These are phyloP conservation scores for Bolinopsis microptera DNA, from an alignment of 37 sponge, comb jelly and placozoan genomes.

Conservation along the genomic window DNA sequence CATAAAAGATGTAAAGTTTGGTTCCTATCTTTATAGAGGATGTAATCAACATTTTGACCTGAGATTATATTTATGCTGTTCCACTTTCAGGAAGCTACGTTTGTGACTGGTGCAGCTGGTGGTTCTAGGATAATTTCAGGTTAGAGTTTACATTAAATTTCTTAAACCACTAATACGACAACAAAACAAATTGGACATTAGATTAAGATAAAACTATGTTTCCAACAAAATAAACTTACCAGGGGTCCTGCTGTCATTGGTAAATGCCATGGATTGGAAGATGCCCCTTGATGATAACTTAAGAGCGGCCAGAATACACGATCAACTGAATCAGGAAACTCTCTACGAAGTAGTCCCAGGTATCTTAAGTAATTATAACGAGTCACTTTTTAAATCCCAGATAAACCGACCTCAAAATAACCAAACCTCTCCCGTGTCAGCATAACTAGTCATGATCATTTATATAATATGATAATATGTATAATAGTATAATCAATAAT, in stretches of 20 bases:
- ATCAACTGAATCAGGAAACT: neutral
- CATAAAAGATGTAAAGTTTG: too few species aligned
- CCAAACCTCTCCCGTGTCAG: too few species aligned
- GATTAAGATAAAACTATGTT: neutral
- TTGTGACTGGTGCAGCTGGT: constrained; percentile 36
- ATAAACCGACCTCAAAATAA: too few species aligned
- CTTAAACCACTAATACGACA: neutral
- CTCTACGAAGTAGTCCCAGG: neutral
- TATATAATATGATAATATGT: too few species aligned
- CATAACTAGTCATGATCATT: too few species aligned
- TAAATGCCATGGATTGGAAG: neutral
- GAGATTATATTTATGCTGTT: too few species aligned
- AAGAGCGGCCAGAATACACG: neutral
- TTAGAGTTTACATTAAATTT: neutral
- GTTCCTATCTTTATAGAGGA: too few species aligned
- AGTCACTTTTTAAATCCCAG: too few species aligned
- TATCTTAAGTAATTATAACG: too few species aligned
- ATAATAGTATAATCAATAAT: too few species aligned
- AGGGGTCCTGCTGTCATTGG: neutral
- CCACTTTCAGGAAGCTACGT: neutral
- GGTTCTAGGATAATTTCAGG: neutral
- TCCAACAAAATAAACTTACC: neutral
- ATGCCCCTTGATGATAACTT: neutral
- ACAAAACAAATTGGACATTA: neutral
- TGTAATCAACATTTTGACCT: too few species aligned